These are phyloP conservation scores for Drosophila paranaensis DNA, from an alignment of 2,888 invertebrate species.

Conservation along the genomic window DNA sequence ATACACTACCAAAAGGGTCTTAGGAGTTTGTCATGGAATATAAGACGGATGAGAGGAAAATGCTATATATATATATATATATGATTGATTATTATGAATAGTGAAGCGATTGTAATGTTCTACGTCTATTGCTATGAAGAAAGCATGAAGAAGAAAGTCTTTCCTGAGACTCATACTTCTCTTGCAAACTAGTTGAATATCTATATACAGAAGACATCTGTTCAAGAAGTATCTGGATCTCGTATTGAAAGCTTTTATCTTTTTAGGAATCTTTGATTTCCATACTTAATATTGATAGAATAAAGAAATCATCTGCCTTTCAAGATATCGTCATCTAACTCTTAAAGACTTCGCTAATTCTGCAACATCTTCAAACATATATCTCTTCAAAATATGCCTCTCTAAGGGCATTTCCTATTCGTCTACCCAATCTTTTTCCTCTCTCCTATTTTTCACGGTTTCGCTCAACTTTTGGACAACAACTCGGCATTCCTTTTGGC, in stretches of 20 bases:
- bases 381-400: not conserved
- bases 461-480: conserved; percentile 45
- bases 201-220: too few species aligned
- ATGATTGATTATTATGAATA: not conserved
- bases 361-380: not conserved
- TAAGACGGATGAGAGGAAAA: not conserved
- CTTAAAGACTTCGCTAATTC: not conserved
- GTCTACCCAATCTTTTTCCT: not conserved
- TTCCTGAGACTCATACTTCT: too few species aligned
- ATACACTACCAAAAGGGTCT: not conserved
- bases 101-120: not conserved
- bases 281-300: too few species aligned
- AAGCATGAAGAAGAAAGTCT: too few species aligned
- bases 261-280: too few species aligned
- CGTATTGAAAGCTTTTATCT: too few species aligned
- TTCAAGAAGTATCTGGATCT: too few species aligned
- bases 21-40: too few species aligned
- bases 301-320: not conserved
- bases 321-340: not conserved
- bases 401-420: not conserved
- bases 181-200: too few species aligned
- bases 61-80: not conserved
- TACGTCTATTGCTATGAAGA: too few species aligned
- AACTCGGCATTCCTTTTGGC: conserved; percentile 54
- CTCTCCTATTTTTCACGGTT: not conserved